phyloP scores from a whole-genome alignment of 2,888 invertebrate species.

The Platynereis dumerilii region DNA sequence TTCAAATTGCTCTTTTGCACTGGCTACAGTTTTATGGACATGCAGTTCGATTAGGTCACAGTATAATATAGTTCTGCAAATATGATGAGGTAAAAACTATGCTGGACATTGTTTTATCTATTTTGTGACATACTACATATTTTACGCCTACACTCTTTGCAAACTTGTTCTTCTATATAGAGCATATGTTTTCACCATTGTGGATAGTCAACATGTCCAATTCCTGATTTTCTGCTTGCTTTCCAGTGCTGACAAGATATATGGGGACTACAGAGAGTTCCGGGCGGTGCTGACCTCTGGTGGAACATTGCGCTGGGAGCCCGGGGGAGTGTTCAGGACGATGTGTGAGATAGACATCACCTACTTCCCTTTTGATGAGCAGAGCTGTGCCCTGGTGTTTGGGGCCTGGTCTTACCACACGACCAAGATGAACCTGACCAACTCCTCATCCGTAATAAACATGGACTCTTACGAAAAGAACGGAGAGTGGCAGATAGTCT shows the following conservation, averaged over 20 bases:
- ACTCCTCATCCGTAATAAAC: slow-evolving; percentile 30
- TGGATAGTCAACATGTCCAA: too few species aligned
- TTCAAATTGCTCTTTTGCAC: too few species aligned
- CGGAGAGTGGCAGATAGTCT: slow-evolving; percentile 38
- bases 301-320: slow-evolving; percentile 41
- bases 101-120: too few species aligned
- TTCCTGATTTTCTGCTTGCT: too few species aligned
- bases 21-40: too few species aligned
- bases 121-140: too few species aligned
- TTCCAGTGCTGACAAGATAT: slow-evolving; percentile 40
- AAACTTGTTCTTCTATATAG: too few species aligned
- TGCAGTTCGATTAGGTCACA: too few species aligned
- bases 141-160: too few species aligned
- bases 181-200: too few species aligned
- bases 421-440: slow-evolving; percentile 40
- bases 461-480: slow-evolving; percentile 39
- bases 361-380: slow-evolving; percentile 42
- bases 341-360: slow-evolving; percentile 44
- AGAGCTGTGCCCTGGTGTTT: slow-evolving; percentile 27
- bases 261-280: slow-evolving; percentile 41
- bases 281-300: slow-evolving; percentile 35
- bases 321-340: slow-evolving; percentile 40
- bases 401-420: slow-evolving; percentile 40
- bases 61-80: too few species aligned
- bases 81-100: too few species aligned